Conservation (phyloP, 2,888 invertebrate species). For the Diaprepes abbreviatus region DNA sequence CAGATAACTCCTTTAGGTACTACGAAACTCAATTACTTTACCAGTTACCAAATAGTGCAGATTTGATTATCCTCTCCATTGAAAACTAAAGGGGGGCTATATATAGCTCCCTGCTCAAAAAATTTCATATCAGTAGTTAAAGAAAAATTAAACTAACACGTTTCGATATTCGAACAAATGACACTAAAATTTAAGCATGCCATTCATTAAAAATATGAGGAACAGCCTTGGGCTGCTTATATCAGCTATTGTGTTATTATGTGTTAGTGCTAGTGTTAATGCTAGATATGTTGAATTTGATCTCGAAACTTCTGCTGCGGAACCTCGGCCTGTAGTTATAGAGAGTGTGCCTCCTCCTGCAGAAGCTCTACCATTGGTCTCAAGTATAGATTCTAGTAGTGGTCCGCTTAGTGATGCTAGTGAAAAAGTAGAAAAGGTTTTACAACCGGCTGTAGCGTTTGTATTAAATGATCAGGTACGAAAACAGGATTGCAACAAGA, state of each 20-base stretch:
- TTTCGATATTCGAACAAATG: constrained; percentile 21
- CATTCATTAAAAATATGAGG: background rate
- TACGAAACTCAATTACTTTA: constrained; percentile 30
- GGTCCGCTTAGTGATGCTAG: constrained; percentile 55
- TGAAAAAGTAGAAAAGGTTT: constrained; percentile 61
- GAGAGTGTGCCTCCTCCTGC: constrained; percentile 45
- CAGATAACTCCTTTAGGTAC: constrained; percentile 32
- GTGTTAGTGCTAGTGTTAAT: constrained; percentile 39
- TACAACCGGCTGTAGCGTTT: constrained; percentile 60
- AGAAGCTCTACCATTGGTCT: constrained; percentile 52
- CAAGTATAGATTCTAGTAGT: constrained; percentile 48
- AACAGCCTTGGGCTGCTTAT: constrained; percentile 25
- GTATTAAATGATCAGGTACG: constrained; percentile 55
- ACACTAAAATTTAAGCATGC: background rate
- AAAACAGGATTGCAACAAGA: no score
- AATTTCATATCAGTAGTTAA: constrained; percentile 35
- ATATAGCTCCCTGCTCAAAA: constrained; percentile 42
- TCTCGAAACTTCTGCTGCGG: constrained; percentile 56
- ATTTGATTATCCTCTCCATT: constrained; percentile 28
- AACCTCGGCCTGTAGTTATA: constrained; percentile 56
- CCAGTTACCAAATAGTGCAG: constrained; percentile 42
- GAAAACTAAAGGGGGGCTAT: constrained; percentile 36
- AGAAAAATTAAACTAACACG: constrained; percentile 3
- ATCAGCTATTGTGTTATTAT: constrained; percentile 25
- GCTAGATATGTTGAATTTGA: constrained; percentile 48